Conservation (phyloP, 2,888 invertebrate species). For the Thumatha senex region DNA sequence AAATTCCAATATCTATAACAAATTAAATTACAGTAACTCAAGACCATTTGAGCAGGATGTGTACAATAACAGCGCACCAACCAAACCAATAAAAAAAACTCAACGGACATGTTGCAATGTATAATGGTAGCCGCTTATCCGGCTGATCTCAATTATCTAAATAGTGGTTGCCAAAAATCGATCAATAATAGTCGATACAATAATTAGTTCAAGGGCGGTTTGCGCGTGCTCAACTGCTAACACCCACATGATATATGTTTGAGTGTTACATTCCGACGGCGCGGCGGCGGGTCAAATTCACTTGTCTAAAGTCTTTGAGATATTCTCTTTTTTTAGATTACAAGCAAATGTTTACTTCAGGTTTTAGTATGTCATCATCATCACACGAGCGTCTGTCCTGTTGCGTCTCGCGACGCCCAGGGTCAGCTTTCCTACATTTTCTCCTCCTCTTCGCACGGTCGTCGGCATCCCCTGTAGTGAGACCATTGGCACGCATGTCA, state of each 20-base stretch:
- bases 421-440: no score
- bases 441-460: no score
- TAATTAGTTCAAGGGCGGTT: conserved; percentile 56
- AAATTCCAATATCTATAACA: background rate
- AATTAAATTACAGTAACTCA: conserved; percentile 1
- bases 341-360: no score
- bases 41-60: conserved; percentile 10
- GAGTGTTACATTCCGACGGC: conserved; percentile 19
- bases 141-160: conserved; percentile 54
- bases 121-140: conserved; percentile 37
- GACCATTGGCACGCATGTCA: no score
- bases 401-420: no score
- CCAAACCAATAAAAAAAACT: conserved; percentile 22
- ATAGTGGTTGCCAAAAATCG: conserved; percentile 58
- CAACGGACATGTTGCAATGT: conserved; percentile 8
- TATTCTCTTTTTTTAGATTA: no score
- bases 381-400: no score
- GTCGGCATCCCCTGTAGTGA: no score
- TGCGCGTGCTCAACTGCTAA: conserved; percentile 51
- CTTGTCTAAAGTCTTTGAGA: conserved; percentile 15
- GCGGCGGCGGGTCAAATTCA: conserved; percentile 19
- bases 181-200: conserved; percentile 53
- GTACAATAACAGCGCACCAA: conserved; percentile 1
- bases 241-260: conserved; percentile 40
- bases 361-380: no score